Percentiles rank a stretch among this genome's conserved stretches.
These are phyloP conservation scores for Dipodomys ordii DNA, from an alignment of 2,113 vertebrate genomes.

Conservation along the genomic window DNA sequence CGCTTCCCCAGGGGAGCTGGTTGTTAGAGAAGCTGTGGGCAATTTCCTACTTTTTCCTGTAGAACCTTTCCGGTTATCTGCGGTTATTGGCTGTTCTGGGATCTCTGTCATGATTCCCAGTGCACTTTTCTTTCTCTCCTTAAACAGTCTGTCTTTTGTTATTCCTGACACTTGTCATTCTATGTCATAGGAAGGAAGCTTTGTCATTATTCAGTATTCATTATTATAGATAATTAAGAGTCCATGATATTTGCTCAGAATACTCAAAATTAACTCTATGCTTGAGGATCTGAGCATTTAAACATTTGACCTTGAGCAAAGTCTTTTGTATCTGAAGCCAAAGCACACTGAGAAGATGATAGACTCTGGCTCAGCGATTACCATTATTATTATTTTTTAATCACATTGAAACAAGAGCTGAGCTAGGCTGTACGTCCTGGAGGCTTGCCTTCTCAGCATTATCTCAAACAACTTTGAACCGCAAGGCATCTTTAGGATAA, in stretches of 20 bases:
- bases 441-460: neutral
- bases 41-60: too few relatives aligned
- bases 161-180: too few relatives aligned
- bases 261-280: neutral
- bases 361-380: neutral
- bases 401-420: neutral
- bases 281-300: neutral
- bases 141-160: too few relatives aligned
- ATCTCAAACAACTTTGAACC: neutral
- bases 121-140: too few relatives aligned
- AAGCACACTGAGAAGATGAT: neutral
- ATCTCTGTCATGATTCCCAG: too few relatives aligned
- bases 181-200: too few relatives aligned
- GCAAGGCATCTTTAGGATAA: neutral
- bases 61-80: too few relatives aligned
- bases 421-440: neutral
- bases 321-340: neutral
- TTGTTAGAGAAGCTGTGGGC: too few relatives aligned
- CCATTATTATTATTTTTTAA: neutral
- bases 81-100: too few relatives aligned
- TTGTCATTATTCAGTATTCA: neutral
- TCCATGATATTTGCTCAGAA: neutral
- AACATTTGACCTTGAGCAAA: neutral
- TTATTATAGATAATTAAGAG: neutral
- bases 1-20: too few relatives aligned